Evolutionary conservation across 1,140 invertebrate species (phyloP).

Genomic region (Drosophila dunni): DNA sequence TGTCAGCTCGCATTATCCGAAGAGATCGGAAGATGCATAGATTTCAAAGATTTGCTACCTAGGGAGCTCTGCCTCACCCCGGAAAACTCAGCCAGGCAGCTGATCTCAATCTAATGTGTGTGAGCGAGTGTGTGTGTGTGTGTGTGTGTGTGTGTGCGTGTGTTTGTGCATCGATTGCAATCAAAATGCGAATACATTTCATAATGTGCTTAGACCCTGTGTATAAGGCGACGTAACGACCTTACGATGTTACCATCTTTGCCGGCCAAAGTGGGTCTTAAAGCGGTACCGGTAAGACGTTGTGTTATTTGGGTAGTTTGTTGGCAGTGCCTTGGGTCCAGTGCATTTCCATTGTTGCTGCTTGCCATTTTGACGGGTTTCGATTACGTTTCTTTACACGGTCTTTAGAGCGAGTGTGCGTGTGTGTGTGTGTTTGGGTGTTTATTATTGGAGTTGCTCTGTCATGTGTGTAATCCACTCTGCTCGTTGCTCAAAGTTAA

Average conservation of each 20-base stretch:
- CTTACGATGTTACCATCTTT: conserved; percentile 22
- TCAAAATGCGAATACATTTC: conserved; percentile 56
- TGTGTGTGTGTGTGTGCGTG: conserved; percentile 26
- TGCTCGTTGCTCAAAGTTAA: conserved; percentile 76
- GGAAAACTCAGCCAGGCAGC: conserved; percentile 44
- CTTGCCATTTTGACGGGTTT: conserved; percentile 82
- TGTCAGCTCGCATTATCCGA: conserved; percentile 70
- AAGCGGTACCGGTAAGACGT: not conserved
- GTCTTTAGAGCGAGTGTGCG: not conserved
- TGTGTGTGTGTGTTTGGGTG: conserved; percentile 8
- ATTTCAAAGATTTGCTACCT: conserved; percentile 35
- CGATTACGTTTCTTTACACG: conserved; percentile 60
- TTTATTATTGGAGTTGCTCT: conserved; percentile 43
- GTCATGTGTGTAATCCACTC: conserved; percentile 81
- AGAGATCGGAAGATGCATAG: not conserved
- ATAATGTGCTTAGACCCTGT: conserved; percentile 67
- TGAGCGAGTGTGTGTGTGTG: conserved; percentile 11
- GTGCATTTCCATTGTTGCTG: conserved; percentile 25
- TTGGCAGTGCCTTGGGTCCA: conserved; percentile 23
- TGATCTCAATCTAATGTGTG: conserved; percentile 57
- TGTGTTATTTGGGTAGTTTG: not conserved
- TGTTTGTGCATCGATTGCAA: conserved; percentile 55
- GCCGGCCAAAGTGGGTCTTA: conserved; percentile 13
- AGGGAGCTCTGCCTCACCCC: conserved; percentile 11
- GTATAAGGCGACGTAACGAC: conserved; percentile 40